Base-by-base conservation (phyloP, 2,888 invertebrate genomes). In the Idaea dimidiata region DNA sequence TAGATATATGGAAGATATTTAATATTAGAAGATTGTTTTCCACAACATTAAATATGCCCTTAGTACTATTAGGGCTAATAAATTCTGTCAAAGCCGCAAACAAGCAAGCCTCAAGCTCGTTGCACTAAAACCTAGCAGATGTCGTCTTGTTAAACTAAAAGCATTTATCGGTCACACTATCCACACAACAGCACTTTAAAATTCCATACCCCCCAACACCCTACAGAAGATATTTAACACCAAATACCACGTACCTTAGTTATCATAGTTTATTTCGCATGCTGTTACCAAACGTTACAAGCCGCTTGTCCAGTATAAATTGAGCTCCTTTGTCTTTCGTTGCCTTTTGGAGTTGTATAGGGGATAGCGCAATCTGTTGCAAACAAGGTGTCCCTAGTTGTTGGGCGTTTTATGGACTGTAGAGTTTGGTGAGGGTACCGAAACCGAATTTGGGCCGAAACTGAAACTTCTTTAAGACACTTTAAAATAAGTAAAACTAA, bases 231-330 rank as follows among this genome's bases (percentile, higher is more conserved):
- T 82, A 84, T 85, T 83, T 83, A 83, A 81, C 81, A 78, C 80
- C 75, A 72, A 81, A 83, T 78, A 81, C 82, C 78, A 78, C 80
- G 83, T 84, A 82, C 83, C 82, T 81, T 70, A 78, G 83, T 85
- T 87, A 87, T 87, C 87, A 77, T 85, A 84, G 88, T 89, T 88
- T 89, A 89, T 87, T 88, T 83, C 80, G 76, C 84, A 83, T 79
- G 83, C 78, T 82, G 84, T 83, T 84, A 85, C 85, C 83, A 79
- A 85, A 83, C 80, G 77, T 73, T 83, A 84, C 83, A 84, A 66
- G 75, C 69, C 64, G 71, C 66, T 17, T 54, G 69, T 58, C 83
- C 76, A 81, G 65, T 65, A 61, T 74, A 70, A 63, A 57, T 63
- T 70, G 80, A 78, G 59, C 79, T 72, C 1, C 68, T 69, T 60